Base-by-base conservation (phyloP, 1,140 invertebrate species). In the Megalopta genalis region DNA sequence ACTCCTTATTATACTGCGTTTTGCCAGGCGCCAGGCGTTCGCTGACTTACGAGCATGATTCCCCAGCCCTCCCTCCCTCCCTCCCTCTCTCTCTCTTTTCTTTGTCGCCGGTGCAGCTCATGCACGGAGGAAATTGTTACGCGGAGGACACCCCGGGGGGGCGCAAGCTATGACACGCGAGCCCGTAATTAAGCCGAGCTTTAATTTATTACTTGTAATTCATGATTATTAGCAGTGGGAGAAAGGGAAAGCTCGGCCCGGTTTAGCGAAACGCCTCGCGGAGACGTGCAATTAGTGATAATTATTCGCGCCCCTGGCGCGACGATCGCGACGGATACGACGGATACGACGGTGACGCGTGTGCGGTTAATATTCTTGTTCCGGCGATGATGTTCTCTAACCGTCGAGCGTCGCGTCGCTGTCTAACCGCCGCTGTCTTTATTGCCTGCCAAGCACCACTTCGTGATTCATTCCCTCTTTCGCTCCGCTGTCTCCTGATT, bases 211-310 rank as follows among this genome's bases (percentile, higher is more conserved):
- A 64, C 57, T 39, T 49, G 81, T 72, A 78, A 78, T 70, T 78
- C 68, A n/a, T 21, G 76, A 78, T 78, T 78, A 78, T 78, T 72
- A 78, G 27, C 60, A 63, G 12, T 32, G 68, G 32, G 37, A 39
- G 60, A 64, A 63, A 71, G 46, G n/a, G 68, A 71, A 64, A 69
- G 59, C 39, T 71, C 37, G 18, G 65, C 5, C 32, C 23, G 64
- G 64, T 49, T 66, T 25, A 54, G 74, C 39, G 65, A 25, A 32
- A 62, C 39, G 25, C 14, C 49, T 16, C 39, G 27, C 39, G 66
- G 66, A 77, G 74, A 77, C 74, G 66, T 77, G 74, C 69, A 77
- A 77, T 77, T 77, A 77, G 66, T 39, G 74, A 69, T 77, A 77
- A 77, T 77, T 77, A 66, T 32, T 54, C 42, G 74, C 66, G 66